Evolutionary conservation across 2,113 vertebrate genomes (phyloP).

Genomic region (Megaceryle torquata): DNA sequence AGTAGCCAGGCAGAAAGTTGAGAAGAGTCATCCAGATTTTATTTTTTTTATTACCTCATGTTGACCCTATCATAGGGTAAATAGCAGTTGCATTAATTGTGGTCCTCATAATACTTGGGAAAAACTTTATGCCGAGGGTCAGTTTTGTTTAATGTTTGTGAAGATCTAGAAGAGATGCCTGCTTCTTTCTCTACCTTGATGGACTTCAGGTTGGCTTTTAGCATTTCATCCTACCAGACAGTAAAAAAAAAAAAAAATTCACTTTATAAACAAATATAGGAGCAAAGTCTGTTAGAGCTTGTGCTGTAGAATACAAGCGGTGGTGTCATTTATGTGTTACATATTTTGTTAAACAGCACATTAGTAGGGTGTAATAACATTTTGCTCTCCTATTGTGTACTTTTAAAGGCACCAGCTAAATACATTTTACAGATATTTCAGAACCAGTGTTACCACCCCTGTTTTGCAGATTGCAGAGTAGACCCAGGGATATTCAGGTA

Average conservation of each 20-base stretch:
- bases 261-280: background rate
- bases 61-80: background rate
- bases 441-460: background rate
- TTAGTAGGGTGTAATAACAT: background rate
- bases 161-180: background rate
- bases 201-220: background rate
- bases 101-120: background rate
- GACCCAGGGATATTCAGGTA: constrained; percentile 9
- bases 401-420: constrained; percentile 4
- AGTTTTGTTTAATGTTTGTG: background rate
- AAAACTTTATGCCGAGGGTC: background rate
- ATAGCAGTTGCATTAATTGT: background rate
- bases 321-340: background rate
- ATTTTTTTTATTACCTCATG: fast-evolving
- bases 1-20: background rate
- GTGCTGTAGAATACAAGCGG: background rate
- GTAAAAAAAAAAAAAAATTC: background rate
- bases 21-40: background rate
- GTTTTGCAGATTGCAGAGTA: background rate
- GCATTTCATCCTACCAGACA: background rate
- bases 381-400: background rate
- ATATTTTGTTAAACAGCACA: background rate
- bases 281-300: background rate
- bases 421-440: constrained; percentile 16
- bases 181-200: background rate